Conservation (phyloP, 1,140 invertebrate species). For the Pygmarrhopalites habei region DNA sequence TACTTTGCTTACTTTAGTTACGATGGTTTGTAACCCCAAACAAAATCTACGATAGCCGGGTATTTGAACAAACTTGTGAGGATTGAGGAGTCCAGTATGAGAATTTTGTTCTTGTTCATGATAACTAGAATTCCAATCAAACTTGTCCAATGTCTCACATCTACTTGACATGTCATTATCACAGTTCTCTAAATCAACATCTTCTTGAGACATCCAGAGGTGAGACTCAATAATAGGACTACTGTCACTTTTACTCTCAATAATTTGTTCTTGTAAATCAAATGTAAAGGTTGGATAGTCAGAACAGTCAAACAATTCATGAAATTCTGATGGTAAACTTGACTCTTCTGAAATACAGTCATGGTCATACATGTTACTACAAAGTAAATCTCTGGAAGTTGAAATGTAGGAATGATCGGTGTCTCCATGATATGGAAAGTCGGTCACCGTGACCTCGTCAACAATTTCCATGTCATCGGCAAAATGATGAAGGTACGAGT, state of each 20-base stretch:
- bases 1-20: background rate
- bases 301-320: background rate
- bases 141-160: background rate
- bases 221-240: background rate
- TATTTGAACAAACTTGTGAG: background rate
- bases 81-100: slow-evolving; percentile 1
- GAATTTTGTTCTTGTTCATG: background rate
- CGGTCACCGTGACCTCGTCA: background rate
- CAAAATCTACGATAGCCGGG: background rate
- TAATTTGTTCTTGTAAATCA: background rate
- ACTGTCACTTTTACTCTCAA: background rate
- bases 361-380: background rate
- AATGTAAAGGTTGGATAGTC: background rate
- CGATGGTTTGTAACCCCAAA: background rate
- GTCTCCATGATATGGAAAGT: background rate
- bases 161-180: background rate
- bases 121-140: background rate
- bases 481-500: too few relatives aligned
- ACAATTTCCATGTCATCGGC: slow-evolving; percentile 6
- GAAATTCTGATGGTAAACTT: background rate
- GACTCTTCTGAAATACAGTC: slow-evolving; percentile 1
- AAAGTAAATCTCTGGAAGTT: background rate
- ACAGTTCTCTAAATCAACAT: background rate
- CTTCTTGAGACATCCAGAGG: background rate
- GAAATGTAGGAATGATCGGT: background rate